phyloP scores from a whole-genome alignment of 2,113 vertebrate genomes.

The Lontra canadensis region DNA sequence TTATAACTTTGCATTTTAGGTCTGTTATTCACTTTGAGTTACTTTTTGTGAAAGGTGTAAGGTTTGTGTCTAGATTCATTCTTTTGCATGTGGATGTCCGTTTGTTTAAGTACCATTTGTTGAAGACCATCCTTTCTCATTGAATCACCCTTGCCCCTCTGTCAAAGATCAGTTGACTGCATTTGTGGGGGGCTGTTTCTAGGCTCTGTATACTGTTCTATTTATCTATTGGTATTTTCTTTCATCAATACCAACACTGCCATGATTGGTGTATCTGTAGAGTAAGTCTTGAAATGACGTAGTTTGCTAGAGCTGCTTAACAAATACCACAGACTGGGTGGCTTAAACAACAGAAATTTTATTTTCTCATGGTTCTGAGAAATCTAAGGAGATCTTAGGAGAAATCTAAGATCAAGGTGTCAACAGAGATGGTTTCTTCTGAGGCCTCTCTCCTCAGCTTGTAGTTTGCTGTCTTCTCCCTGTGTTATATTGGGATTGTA shows the following conservation, averaged over 20 bases:
- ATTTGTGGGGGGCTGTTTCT: background rate
- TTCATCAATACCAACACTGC: background rate
- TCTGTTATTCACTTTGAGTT: background rate
- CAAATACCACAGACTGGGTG: background rate
- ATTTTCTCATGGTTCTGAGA: background rate
- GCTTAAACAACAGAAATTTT: background rate
- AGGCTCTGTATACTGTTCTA: background rate
- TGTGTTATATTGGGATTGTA: background rate
- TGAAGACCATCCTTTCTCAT: background rate
- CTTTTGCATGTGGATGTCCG: background rate
- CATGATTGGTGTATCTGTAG: background rate
- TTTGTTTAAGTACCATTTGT: background rate
- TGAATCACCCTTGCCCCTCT: background rate
- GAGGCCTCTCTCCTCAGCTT: background rate
- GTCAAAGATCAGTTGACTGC: background rate
- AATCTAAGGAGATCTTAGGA: no score
- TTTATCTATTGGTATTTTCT: background rate
- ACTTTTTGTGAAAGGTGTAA: background rate
- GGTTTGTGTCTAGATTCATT: background rate
- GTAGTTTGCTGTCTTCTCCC: background rate
- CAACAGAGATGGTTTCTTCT: background rate
- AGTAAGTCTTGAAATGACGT: background rate
- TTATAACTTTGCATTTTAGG: background rate
- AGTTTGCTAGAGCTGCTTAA: background rate
- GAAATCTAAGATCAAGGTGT: background rate